Percentiles rank a stretch among this genome's conserved stretches.
These are phyloP conservation scores for Serrognathus titanus DNA, from an alignment of 2,888 invertebrate species.

Conservation along the genomic window DNA sequence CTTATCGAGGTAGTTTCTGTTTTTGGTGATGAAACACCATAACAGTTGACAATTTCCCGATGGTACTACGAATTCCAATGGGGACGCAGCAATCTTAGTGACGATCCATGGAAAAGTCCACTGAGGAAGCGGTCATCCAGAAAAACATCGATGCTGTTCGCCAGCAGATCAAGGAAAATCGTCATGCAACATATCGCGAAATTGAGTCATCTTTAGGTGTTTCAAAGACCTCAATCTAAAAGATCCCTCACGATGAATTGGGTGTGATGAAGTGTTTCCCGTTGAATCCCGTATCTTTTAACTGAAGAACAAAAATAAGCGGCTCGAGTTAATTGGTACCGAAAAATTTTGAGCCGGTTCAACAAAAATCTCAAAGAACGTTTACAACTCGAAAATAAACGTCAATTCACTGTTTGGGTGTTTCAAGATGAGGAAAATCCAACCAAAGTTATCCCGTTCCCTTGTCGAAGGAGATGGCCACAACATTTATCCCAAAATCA, in stretches of 20 bases:
- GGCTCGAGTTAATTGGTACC: no score
- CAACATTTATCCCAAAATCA: no score
- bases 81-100: neutral
- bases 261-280: neutral
- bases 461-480: no score
- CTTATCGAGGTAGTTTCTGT: neutral
- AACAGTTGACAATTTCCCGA: neutral
- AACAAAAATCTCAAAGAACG: neutral
- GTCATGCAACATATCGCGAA: no score
- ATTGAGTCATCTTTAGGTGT: neutral
- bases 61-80: neutral
- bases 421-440: no score
- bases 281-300: neutral
- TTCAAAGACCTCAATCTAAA: neutral
- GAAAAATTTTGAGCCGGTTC: neutral
- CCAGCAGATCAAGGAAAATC: neutral
- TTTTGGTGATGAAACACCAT: neutral
- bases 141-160: neutral
- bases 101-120: neutral
- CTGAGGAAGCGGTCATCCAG: neutral
- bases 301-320: no score
- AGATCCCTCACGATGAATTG: neutral
- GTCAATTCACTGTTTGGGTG: constrained; percentile 25
- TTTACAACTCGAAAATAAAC: constrained; percentile 15
- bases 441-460: no score